Evolutionary conservation across 1,140 invertebrate species (phyloP).

Genomic region (Lasioglossum baleicum): DNA sequence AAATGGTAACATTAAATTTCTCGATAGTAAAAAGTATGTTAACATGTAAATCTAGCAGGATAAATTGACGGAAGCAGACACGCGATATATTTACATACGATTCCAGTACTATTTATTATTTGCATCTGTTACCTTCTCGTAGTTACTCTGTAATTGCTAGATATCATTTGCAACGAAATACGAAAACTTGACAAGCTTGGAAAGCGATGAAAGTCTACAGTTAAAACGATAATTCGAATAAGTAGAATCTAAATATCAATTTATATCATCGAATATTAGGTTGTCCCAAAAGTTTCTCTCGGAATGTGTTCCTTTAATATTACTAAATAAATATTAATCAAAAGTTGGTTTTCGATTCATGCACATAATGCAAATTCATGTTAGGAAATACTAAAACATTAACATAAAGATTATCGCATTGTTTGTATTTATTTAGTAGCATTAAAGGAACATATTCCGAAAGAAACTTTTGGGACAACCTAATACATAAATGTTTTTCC

Average conservation of each 20-base stretch:
- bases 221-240: not conserved
- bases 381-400: too few relatives aligned
- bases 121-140: not conserved
- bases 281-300: too few relatives aligned
- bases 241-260: too few relatives aligned
- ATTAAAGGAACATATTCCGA: too few relatives aligned
- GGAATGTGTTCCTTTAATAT: too few relatives aligned
- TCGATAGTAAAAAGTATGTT: constrained; percentile 21
- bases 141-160: not conserved
- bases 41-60: not conserved
- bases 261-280: not conserved
- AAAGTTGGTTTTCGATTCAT: too few relatives aligned
- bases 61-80: not conserved
- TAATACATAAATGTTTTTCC: not conserved
- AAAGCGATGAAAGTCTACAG: not conserved
- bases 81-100: not conserved
- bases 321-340: too few relatives aligned
- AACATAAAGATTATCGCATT: too few relatives aligned
- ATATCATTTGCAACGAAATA: not conserved
- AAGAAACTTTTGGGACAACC: too few relatives aligned
- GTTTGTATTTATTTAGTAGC: too few relatives aligned
- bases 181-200: not conserved
- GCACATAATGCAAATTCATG: too few relatives aligned
- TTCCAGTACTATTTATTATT: not conserved
- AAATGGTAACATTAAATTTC: constrained; percentile 33